Percentiles rank a stretch among this genome's conserved stretches.
These are phyloP conservation scores for Seriola aureovittata DNA, from an alignment of 2,113 vertebrate genomes.

Conservation along the genomic window DNA sequence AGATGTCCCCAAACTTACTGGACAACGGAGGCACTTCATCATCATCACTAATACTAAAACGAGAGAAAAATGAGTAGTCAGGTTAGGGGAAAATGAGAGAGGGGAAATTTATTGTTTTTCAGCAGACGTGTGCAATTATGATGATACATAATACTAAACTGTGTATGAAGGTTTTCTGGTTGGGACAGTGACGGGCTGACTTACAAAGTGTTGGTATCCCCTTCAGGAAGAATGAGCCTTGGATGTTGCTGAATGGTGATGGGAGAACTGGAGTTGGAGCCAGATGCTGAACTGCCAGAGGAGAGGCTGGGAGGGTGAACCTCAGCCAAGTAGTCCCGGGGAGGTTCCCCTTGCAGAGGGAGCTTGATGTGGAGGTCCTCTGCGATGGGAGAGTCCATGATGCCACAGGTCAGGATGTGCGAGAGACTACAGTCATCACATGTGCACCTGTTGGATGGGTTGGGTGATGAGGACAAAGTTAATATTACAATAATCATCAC, in stretches of 20 bases:
- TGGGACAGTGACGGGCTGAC: constrained; percentile 59
- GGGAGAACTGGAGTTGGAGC: constrained; percentile 95
- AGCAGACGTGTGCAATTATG: neutral
- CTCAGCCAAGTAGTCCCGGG: constrained; percentile 91
- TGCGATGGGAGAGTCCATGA: constrained; percentile 95
- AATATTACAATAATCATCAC: neutral
- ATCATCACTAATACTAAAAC: constrained; percentile 86
- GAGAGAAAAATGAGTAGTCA: constrained; percentile 40
- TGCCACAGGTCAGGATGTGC: constrained; percentile 97
- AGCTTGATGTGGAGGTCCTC: constrained; percentile 94
- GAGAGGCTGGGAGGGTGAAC: constrained; percentile 94
- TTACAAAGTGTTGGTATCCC: constrained; percentile 91
- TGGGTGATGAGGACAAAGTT: neutral
- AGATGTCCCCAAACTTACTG: constrained; percentile 92
- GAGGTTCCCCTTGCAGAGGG: constrained; percentile 89
- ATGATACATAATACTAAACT: neutral
- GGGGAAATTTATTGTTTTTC: neutral
- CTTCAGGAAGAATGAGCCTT: constrained; percentile 87
- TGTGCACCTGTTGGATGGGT: constrained; percentile 88
- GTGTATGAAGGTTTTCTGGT: neutral
- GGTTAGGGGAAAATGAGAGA: neutral
- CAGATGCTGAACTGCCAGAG: constrained; percentile 95
- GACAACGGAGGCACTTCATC: constrained; percentile 93
- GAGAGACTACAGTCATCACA: constrained; percentile 99
- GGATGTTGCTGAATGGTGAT: constrained; percentile 93